Evolutionary conservation across 2,113 vertebrate species (phyloP).

Genomic region (Aleadryas rufinucha): DNA sequence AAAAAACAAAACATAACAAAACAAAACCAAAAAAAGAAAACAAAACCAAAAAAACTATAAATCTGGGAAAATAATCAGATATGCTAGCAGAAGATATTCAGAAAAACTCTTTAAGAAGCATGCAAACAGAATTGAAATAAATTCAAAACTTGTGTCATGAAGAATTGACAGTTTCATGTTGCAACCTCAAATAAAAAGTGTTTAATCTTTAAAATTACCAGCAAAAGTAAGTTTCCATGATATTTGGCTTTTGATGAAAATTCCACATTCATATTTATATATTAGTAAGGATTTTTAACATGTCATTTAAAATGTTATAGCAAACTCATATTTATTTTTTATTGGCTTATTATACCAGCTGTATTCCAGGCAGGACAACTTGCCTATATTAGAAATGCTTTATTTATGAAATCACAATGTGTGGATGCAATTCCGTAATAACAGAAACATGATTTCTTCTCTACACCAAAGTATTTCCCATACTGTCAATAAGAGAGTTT

Average conservation of each 20-base stretch:
- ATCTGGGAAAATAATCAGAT: background rate
- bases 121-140: background rate
- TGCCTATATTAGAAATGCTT: background rate
- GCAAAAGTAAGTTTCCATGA: background rate
- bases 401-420: background rate
- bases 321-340: background rate
- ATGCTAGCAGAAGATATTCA: background rate
- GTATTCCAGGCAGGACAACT: background rate
- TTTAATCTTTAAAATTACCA: background rate
- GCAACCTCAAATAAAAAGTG: background rate
- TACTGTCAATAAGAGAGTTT: background rate
- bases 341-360: background rate
- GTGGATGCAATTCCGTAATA: background rate
- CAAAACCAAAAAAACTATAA: rapidly evolving
- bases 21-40: no score
- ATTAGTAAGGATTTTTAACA: background rate
- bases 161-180: background rate
- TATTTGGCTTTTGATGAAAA: background rate
- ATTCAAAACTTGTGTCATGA: background rate
- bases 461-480: background rate
- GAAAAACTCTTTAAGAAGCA: background rate
- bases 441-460: background rate
- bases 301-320: background rate
- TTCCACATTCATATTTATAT: background rate
- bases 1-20: no score